These are phyloP conservation scores for Gasterosteus aculeatus DNA, from an alignment of 2,113 vertebrate genomes.

Conservation along the genomic window DNA sequence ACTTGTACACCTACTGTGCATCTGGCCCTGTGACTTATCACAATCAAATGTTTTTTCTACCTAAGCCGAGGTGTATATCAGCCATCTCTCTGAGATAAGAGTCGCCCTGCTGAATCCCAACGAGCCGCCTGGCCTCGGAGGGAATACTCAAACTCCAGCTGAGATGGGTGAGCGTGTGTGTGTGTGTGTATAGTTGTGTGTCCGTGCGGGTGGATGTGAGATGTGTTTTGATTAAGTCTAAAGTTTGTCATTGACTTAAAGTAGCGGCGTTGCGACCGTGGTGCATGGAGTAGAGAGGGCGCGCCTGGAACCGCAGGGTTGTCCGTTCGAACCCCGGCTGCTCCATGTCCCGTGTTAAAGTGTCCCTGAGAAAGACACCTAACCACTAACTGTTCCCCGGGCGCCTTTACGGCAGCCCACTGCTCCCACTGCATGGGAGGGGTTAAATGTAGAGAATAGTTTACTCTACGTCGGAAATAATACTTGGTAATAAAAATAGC, in stretches of 20 bases:
- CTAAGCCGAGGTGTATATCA: constrained; percentile 48
- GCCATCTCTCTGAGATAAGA: constrained; percentile 58
- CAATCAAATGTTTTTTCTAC: constrained; percentile 40
- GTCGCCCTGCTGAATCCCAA: constrained; percentile 53
- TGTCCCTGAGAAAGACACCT: too few relatives aligned
- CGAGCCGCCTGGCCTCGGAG: constrained; percentile 60
- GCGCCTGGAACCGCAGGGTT: too few relatives aligned
- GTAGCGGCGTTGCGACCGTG: constrained; percentile 4
- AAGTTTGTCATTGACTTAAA: constrained; percentile 60
- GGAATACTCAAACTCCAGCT: constrained; percentile 38
- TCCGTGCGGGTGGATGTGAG: constrained; percentile 1
- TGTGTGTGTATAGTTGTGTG: constrained; percentile 16
- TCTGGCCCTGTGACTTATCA: constrained; percentile 26
- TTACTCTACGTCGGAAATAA: too few relatives aligned
- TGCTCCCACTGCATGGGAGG: too few relatives aligned
- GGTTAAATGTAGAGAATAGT: too few relatives aligned
- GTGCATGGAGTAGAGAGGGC: too few relatives aligned
- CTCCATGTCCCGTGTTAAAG: too few relatives aligned
- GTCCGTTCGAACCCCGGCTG: too few relatives aligned
- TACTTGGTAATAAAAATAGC: too few relatives aligned
- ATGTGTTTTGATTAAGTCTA: constrained; percentile 52
- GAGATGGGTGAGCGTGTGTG: constrained; percentile 30
- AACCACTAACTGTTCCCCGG: too few relatives aligned
- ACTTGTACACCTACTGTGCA: not conserved
- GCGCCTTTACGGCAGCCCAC: too few relatives aligned